Base-by-base conservation (phyloP, 2,797 vertebrate genomes). In the Choloepus didactylus region DNA sequence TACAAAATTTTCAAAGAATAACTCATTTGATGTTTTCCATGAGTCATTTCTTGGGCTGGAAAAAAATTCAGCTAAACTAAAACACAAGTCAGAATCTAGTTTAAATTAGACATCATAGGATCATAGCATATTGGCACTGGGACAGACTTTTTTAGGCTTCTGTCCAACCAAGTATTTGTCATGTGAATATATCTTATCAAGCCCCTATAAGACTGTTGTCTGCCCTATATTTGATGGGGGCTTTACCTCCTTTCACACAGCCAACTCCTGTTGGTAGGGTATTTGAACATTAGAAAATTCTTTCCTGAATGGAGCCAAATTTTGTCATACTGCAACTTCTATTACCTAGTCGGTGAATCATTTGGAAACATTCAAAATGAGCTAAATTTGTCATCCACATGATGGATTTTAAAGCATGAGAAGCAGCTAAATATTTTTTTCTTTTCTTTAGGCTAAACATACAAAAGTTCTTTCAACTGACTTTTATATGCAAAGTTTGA, bases 291-390 rank as follows among this genome's bases (percentile, higher is more conserved):
- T 69, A 60, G 67, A 72, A 89, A 84, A 31, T 80, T 70, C 31
- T 81, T 81, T 44, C n/a, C 9, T 25, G 38, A 94, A 91, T 2
- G 91, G 59, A 96, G 9, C 21, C 38, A 94, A 62, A n/a, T 70
- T 95, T 88, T 75, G 51, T 83, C 27, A 80, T 6, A n/a, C 60
- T 95, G 8, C 19, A 85, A 67, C 7, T 87, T 72, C 41, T 75
- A 27, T 44, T 56, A 80, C 4, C 19, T 77, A 31, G 49, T 67
- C 76, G 5, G 8, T 49, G 0, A 41, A 84, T 84, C 44, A 73
- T 2, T 49, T 77, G 38, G 6, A 91, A 94, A 62, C 3, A 67
- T 72, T 91, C 5, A 66, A 41, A 19, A n/a, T 79, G 76, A 89
- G 38, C 51, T 38, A 66, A 46, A 85, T 88, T 69, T 54, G 6